Percentiles rank a stretch among this genome's conserved stretches.
These are phyloP conservation scores for Squalus acanthias DNA, from an alignment of 2,797 vertebrate species.

Conservation along the genomic window DNA sequence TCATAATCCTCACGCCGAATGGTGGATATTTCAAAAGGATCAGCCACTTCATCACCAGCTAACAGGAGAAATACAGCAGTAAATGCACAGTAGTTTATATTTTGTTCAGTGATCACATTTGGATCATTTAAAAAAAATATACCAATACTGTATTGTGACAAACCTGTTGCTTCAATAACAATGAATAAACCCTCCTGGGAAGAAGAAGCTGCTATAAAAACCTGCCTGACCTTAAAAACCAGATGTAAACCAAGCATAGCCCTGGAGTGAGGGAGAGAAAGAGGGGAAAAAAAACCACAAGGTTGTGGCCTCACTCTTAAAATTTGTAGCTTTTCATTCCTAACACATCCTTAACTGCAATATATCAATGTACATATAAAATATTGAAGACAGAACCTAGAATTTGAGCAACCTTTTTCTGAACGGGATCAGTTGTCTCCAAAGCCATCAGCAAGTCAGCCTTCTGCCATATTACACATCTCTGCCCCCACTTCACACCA, in stretches of 20 bases:
- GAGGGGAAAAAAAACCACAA: neutral
- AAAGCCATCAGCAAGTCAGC: neutral
- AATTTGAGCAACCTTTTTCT: neutral
- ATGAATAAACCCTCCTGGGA: neutral
- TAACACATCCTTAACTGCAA: neutral
- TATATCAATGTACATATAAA: neutral
- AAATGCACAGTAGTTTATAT: neutral
- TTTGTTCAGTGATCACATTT: neutral
- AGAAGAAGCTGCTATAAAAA: neutral
- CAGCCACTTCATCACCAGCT: slow-evolving; percentile 67
- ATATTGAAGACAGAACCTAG: neutral
- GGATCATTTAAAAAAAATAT: too few relatives aligned
- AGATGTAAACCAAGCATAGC: neutral
- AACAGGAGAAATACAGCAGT: neutral
- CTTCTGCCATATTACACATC: neutral
- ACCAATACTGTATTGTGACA: neutral
- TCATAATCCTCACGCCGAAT: slow-evolving; percentile 72
- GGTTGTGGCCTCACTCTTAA: neutral
- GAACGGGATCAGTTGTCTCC: neutral
- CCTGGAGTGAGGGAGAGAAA: neutral
- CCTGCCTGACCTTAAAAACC: neutral
- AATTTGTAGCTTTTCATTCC: neutral
- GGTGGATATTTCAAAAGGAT: slow-evolving; percentile 68
- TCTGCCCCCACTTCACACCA: neutral
- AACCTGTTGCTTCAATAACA: neutral